These are phyloP conservation scores for Elachura formosa DNA, from an alignment of 2,113 vertebrate species.

Conservation along the genomic window DNA sequence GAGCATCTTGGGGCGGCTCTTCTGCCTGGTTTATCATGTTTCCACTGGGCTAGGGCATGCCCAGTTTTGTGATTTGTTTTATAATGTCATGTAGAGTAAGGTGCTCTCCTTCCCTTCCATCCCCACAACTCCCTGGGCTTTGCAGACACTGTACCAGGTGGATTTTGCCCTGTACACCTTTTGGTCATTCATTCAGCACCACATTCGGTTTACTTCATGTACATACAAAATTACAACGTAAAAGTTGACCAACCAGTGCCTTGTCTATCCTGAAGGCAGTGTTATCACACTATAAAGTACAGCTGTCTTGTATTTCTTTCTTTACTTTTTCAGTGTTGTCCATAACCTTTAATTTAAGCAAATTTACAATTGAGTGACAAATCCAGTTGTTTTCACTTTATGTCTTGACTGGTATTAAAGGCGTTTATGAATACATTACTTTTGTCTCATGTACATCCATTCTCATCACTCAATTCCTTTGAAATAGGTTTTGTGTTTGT, in stretches of 20 bases:
- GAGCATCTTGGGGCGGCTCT: not conserved
- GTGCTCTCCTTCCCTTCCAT: not conserved
- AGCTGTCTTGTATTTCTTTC: not conserved
- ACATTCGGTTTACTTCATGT: not conserved
- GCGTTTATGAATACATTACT: not conserved
- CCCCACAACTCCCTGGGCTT: not conserved
- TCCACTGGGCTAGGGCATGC: not conserved
- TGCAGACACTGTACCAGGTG: not conserved
- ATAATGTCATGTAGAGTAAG: not conserved
- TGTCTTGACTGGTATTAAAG: not conserved
- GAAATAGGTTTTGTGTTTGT: not conserved
- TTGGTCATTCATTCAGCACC: not conserved
- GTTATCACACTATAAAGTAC: not conserved
- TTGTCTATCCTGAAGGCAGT: not conserved
- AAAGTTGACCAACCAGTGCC: not conserved
- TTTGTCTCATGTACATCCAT: not conserved
- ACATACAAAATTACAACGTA: not conserved
- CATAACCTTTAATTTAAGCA: not conserved
- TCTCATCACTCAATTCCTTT: constrained; percentile 8
- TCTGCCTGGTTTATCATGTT: rapidly evolving
- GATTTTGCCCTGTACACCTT: not conserved
- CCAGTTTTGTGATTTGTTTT: not conserved
- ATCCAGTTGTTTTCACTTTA: not conserved
- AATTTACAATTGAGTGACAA: not conserved
- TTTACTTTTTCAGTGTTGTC: not conserved